Percentiles rank a stretch among this genome's conserved stretches.
These are phyloP conservation scores for Clupea harengus DNA, from an alignment of 2,113 vertebrate species.

Conservation along the genomic window DNA sequence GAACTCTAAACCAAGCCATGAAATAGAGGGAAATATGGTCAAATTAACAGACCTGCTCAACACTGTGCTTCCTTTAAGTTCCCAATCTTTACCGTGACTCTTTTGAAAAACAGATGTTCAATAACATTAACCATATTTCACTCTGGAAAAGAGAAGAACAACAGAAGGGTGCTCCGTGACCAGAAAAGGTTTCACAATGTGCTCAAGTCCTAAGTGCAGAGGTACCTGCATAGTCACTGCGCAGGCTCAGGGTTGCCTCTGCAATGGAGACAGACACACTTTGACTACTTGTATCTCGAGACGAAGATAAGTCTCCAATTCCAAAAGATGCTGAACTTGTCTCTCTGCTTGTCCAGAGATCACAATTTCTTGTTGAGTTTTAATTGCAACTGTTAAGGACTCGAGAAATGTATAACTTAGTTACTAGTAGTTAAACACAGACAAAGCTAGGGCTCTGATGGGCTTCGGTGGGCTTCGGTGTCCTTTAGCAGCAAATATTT, in stretches of 20 bases:
- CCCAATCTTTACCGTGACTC: background rate
- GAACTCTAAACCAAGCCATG: constrained; percentile 38
- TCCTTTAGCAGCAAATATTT: too few species aligned
- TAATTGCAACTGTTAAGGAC: background rate
- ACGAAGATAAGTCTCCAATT: constrained; percentile 11
- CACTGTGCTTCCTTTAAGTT: background rate
- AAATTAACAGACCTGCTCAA: background rate
- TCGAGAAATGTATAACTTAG: background rate
- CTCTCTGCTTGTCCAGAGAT: background rate
- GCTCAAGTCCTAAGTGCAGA: constrained; percentile 65
- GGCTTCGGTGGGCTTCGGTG: too few species aligned
- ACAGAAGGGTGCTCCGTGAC: constrained; percentile 24
- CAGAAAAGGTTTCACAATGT: constrained; percentile 46
- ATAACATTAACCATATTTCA: constrained; percentile 49
- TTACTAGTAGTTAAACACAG: background rate
- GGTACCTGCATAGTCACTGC: constrained; percentile 84
- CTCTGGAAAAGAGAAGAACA: constrained; percentile 29
- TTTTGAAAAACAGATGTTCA: constrained; percentile 14
- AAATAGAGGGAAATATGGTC: constrained; percentile 51
- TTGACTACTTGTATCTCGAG: constrained; percentile 1
- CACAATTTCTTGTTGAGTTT: background rate
- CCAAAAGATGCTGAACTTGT: background rate
- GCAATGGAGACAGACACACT: constrained; percentile 80
- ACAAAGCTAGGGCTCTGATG: background rate
- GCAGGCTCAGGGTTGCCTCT: constrained; percentile 84